These are phyloP conservation scores for Trissolcus brochymenae DNA, from an alignment of 2,888 invertebrate species.

Conservation along the genomic window DNA sequence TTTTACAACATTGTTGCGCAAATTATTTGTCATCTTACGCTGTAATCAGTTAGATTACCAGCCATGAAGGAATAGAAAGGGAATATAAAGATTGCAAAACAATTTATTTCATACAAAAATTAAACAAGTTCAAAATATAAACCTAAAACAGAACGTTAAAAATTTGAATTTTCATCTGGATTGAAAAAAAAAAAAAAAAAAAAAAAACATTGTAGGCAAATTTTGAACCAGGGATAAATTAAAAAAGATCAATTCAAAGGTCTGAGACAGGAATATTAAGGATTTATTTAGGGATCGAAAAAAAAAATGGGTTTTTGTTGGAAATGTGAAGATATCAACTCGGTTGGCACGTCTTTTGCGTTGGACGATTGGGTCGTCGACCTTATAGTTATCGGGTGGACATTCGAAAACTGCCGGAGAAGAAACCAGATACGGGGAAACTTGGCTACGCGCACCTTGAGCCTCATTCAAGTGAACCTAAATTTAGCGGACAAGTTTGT, in stretches of 20 bases:
- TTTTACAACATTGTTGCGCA: constrained; percentile 16
- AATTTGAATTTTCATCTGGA: too few relatives aligned
- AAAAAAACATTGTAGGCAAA: background rate
- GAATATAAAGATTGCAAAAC: constrained; percentile 2
- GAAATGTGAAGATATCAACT: constrained; percentile 29
- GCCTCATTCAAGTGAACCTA: constrained; percentile 59
- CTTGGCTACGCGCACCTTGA: constrained; percentile 58
- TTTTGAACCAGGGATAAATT: background rate
- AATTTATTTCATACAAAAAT: background rate
- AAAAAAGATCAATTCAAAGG: background rate
- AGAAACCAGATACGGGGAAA: constrained; percentile 59
- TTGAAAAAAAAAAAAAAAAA: background rate
- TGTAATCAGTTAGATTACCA: too few relatives aligned
- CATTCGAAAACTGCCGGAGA: constrained; percentile 57
- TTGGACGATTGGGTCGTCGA: constrained; percentile 50
- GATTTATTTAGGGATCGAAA: constrained; percentile 24
- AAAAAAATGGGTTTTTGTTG: constrained; percentile 45
- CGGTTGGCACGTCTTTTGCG: constrained; percentile 25
- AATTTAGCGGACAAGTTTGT: constrained; percentile 58
- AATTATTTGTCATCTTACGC: constrained; percentile 7
- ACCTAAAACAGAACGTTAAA: too few relatives aligned
- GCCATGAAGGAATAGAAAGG: too few relatives aligned
- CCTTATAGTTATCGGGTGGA: constrained; percentile 56
- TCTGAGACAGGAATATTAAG: constrained; percentile 22
- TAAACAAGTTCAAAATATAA: too few relatives aligned